These are phyloP conservation scores for Panthera uncia DNA, from an alignment of 2,113 vertebrate genomes.

Conservation along the genomic window DNA sequence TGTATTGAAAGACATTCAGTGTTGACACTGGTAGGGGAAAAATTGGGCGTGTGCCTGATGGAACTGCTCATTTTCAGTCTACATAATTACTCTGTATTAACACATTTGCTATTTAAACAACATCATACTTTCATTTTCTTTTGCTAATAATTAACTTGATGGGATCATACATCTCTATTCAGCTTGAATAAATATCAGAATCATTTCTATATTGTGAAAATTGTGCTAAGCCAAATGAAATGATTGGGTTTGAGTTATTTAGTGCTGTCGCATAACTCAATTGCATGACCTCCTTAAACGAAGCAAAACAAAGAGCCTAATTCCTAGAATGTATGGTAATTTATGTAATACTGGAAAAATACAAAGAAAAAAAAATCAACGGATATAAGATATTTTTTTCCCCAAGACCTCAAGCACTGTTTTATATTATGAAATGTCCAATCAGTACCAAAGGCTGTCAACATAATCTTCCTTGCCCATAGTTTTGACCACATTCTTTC, in stretches of 20 bases:
- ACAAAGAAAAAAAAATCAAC: background rate
- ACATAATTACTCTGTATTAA: slow-evolving; percentile 83
- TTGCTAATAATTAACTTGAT: slow-evolving; percentile 69
- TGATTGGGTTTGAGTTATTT: background rate
- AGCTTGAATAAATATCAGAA: slow-evolving; percentile 61
- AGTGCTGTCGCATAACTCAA: background rate
- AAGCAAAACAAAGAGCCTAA: background rate
- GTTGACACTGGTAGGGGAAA: slow-evolving; percentile 64
- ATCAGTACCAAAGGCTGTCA: slow-evolving; percentile 30
- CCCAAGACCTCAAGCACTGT: background rate
- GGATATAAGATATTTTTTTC: background rate
- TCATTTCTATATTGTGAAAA: slow-evolving; percentile 60
- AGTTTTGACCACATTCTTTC: background rate
- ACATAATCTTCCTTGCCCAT: slow-evolving; percentile 38
- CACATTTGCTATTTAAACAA: slow-evolving; percentile 79
- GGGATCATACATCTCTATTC: slow-evolving; percentile 61
- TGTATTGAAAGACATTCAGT: slow-evolving; percentile 81
- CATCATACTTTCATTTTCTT: slow-evolving; percentile 57
- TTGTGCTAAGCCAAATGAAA: slow-evolving; percentile 43
- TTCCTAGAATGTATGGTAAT: background rate
- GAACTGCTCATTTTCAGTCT: slow-evolving; percentile 82
- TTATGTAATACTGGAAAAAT: background rate
- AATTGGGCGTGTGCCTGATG: slow-evolving; percentile 65
- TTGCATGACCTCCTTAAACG: background rate
- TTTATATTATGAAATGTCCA: background rate